Base-by-base conservation (phyloP, 2,888 invertebrate genomes). In the Drosophila picticornis region DNA sequence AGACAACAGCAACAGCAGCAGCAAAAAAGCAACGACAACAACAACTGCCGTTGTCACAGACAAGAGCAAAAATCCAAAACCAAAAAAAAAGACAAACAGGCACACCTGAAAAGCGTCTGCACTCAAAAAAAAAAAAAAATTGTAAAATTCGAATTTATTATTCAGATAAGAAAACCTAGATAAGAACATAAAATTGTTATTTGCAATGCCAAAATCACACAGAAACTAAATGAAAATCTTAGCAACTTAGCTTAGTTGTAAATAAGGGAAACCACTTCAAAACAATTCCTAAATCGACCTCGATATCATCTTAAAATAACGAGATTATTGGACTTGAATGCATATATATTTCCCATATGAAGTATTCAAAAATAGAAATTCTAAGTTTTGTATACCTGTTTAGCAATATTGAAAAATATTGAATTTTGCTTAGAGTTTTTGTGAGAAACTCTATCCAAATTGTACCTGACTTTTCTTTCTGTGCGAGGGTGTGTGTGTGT, bases 1-100 rank as follows among this genome's bases (percentile, higher is more conserved):
- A 68, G 63, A 50, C 60, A 66, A 63, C 67, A 64, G 19, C 67
- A 69, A 32, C 71, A 50, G 16, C 48, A 50, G 25, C 59, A 63
- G 6, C 51, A 60, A 34, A 65, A 27, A 63, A 69, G 36, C 60
- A 63, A 22, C 40, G 52, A 56, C 71, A 72, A 72, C 85, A 82
- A 83, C 84, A 82, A 75, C 77, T 82, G 72, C 64, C 52, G 64
- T 67, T 78, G 80, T 79, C 80, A 80, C 80, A 73, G 80, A 80
- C 88, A 85, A 82, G 70, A 63, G 51, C 57, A 72, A 65, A 61
- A 68, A 67, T 38, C 38, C 56, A 60, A 34, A 46, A 71, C 55
- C 68, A 52, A 31, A 55, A 55, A 55, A 57, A 74, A 53, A 52
- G 10, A 51, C 52, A 43, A 29, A 52, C 65, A 67, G 32, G 77